These are phyloP conservation scores for Limonius californicus DNA, from an alignment of 1,140 invertebrate genomes.

Conservation along the genomic window DNA sequence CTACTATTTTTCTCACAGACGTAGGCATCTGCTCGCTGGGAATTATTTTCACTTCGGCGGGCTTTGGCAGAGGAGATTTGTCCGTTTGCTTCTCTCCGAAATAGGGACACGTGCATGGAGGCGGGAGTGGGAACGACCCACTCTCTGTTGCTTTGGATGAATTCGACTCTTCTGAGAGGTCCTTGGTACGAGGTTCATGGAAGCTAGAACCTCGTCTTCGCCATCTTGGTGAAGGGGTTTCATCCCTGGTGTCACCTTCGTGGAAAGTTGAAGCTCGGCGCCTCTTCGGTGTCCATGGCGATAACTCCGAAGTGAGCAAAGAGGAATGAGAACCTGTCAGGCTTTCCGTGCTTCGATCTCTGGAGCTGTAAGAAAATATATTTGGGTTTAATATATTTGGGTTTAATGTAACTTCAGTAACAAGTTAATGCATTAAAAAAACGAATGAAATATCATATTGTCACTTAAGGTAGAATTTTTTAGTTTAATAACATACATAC, in stretches of 20 bases:
- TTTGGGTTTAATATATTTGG: too few species aligned
- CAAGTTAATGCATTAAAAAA: too few species aligned
- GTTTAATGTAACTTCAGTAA: too few species aligned
- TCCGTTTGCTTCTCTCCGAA: slow-evolving; percentile 61
- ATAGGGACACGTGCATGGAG: slow-evolving; percentile 73
- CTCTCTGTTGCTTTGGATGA: slow-evolving; percentile 27
- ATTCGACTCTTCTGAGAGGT: slow-evolving; percentile 5
- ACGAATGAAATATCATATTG: too few species aligned
- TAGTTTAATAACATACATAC: too few species aligned
- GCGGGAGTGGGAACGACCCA: slow-evolving; percentile 54
- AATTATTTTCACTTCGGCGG: slow-evolving; percentile 55
- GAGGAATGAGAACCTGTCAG: slow-evolving; percentile 36
- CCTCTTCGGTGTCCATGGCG: slow-evolving; percentile 41
- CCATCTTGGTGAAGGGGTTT: slow-evolving; percentile 41
- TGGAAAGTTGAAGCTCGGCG: slow-evolving; percentile 55
- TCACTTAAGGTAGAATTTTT: too few species aligned
- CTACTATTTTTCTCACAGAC: slow-evolving; percentile 25
- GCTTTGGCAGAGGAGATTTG: slow-evolving; percentile 46
- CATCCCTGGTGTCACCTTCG: slow-evolving; percentile 46
- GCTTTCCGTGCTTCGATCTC: slow-evolving; percentile 34
- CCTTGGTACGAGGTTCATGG: slow-evolving; percentile 40
- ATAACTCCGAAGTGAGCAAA: slow-evolving; percentile 26
- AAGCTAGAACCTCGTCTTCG: slow-evolving; percentile 52
- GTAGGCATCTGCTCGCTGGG: slow-evolving; percentile 42
- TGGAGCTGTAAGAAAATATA: slow-evolving; percentile 34